Conservation (phyloP, 2,113 vertebrate genomes). For the Ameiurus melas region DNA sequence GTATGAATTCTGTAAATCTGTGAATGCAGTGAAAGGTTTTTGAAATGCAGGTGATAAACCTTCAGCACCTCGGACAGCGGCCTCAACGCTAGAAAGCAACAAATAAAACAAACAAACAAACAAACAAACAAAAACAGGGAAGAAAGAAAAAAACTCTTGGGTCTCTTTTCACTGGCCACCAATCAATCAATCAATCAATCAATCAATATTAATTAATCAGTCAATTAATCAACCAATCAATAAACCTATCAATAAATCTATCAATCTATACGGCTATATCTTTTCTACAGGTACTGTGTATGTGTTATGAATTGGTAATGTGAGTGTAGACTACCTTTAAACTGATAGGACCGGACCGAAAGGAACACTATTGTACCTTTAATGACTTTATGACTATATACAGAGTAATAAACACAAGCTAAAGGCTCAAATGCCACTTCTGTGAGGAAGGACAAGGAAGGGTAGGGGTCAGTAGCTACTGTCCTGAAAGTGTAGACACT, state of each 20-base stretch:
- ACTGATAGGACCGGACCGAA: no score
- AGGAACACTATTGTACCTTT: no score
- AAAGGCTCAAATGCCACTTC: neutral
- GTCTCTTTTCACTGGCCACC: neutral
- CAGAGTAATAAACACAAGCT: neutral
- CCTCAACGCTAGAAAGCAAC: neutral
- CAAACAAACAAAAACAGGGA: neutral
- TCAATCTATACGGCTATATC: neutral
- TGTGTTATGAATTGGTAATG: neutral
- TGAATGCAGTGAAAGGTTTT: neutral
- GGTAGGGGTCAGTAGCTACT: neutral
- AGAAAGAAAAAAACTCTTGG: neutral
- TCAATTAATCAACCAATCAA: no score
- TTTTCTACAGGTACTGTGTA: neutral
- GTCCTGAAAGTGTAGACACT: neutral
- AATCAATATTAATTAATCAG: no score
- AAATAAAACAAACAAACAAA: neutral
- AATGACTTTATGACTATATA: neutral
- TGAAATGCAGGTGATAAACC: neutral
- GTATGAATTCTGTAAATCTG: neutral
- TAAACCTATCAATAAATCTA: neutral
- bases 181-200: no score
- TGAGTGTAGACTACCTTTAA: neutral
- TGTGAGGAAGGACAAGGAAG: neutral
- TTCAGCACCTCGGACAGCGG: conserved; percentile 12